A percentile compares a stretch with the other conserved stretches of the same genome.
Evolutionary conservation across 2,113 vertebrate species (phyloP).

Genomic region (Nothobranchius furzeri): DNA sequence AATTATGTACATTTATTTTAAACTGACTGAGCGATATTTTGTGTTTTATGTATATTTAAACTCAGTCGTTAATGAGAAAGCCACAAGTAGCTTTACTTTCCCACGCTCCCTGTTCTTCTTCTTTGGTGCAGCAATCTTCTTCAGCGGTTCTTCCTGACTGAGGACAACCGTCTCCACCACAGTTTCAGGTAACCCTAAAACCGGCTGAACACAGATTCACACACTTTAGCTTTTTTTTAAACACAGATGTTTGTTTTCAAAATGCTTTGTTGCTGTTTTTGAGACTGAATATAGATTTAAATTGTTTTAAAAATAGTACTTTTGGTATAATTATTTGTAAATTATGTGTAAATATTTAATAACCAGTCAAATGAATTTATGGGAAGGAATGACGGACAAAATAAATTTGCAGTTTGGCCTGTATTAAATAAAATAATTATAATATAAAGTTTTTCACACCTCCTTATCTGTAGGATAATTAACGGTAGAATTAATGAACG

Average conservation of each 20-base stretch:
- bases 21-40: slow-evolving; percentile 8
- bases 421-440: too few relatives aligned
- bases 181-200: slow-evolving; percentile 55
- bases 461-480: slow-evolving; percentile 49
- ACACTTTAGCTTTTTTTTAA: background rate
- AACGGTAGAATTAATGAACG: slow-evolving; percentile 46
- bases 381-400: background rate
- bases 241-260: background rate
- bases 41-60: slow-evolving; percentile 13
- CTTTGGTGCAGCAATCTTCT: slow-evolving; percentile 71
- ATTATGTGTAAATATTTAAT: background rate
- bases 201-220: slow-evolving; percentile 49
- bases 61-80: background rate
- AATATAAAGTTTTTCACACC: slow-evolving; percentile 39
- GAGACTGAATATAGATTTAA: background rate
- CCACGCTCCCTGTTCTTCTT: slow-evolving; percentile 76
- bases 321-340: too few relatives aligned
- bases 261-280: background rate
- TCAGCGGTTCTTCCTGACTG: slow-evolving; percentile 61
- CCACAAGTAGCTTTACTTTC: slow-evolving; percentile 66
- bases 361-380: background rate
- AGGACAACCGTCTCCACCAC: slow-evolving; percentile 61
- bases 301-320: background rate
- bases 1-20: slow-evolving; percentile 2
- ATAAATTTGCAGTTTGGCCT: too few relatives aligned